phyloP scores from a whole-genome alignment of 2,797 vertebrate species.

The Erpetoichthys calabaricus region DNA sequence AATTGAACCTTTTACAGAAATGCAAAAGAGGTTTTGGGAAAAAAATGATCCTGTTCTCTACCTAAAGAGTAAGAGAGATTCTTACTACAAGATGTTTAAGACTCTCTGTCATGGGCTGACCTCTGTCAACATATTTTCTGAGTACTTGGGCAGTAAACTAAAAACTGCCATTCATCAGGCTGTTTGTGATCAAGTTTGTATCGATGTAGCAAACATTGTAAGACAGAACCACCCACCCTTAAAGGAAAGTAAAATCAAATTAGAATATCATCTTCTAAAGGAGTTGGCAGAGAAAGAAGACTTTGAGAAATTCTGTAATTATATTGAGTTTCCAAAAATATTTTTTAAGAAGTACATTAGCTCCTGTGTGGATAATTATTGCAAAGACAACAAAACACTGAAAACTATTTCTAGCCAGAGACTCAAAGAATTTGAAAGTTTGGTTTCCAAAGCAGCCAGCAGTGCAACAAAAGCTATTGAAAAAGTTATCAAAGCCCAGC shows the following conservation, averaged over 20 bases:
- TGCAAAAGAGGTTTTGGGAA: slow-evolving; percentile 17
- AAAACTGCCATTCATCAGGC: slow-evolving; percentile 14
- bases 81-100: slow-evolving; percentile 35
- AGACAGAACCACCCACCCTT: slow-evolving; percentile 20
- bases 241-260: slow-evolving; percentile 22
- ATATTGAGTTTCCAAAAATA: slow-evolving; percentile 13
- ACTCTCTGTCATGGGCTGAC: slow-evolving; percentile 33
- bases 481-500: slow-evolving; percentile 23
- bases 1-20: slow-evolving; percentile 12
- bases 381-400: neutral
- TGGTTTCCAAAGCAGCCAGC: slow-evolving; percentile 13
- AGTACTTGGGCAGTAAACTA: slow-evolving; percentile 30
- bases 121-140: slow-evolving; percentile 25
- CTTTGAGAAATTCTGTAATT: slow-evolving; percentile 30
- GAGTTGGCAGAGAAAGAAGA: slow-evolving; percentile 35
- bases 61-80: slow-evolving; percentile 27
- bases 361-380: slow-evolving; percentile 13
- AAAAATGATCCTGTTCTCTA: slow-evolving; percentile 26
- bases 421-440: slow-evolving; percentile 17
- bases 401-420: slow-evolving; percentile 11
- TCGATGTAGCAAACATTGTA: slow-evolving; percentile 26
- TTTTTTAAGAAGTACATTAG: slow-evolving; percentile 27
- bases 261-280: slow-evolving; percentile 36
- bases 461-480: slow-evolving; percentile 9
- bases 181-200: slow-evolving; percentile 14